A percentile compares a stretch with the other conserved stretches of the same genome.
Evolutionary conservation across 2,797 vertebrate species (phyloP).

Genomic region (Xerus rutilus): DNA sequence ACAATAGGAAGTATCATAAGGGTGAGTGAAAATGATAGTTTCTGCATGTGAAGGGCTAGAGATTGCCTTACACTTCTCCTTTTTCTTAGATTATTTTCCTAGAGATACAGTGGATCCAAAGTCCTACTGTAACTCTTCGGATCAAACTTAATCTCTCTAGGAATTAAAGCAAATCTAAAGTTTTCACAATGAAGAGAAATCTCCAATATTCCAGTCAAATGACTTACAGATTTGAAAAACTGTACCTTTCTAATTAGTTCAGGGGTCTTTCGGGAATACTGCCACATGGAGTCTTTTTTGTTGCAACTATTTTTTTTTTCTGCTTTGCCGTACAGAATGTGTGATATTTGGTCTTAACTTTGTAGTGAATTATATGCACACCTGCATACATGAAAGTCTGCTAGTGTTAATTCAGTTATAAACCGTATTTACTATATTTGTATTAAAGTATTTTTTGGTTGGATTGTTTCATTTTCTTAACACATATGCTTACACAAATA

Average conservation of each 20-base stretch:
- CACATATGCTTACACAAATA: not conserved
- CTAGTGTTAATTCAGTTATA: not conserved
- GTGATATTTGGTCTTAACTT: not conserved
- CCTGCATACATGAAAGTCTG: not conserved
- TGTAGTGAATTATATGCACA: not conserved
- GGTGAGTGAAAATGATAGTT: not conserved
- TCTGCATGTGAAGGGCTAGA: not conserved
- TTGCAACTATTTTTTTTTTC: not conserved
- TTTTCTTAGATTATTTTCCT: not conserved
- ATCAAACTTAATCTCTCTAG: not conserved
- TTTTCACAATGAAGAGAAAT: not conserved
- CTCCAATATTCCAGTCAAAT: not conserved
- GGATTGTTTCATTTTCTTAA: not conserved
- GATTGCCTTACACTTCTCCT: not conserved
- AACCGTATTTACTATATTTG: not conserved
- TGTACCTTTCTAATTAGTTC: not conserved
- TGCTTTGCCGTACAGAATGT: not conserved
- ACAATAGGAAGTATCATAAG: fast-evolving
- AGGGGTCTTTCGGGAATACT: not conserved
- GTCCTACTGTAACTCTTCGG: not conserved
- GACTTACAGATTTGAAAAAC: not conserved
- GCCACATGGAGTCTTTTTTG: not conserved
- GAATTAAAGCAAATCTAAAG: not conserved
- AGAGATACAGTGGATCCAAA: not conserved
- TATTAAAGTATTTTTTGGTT: not conserved